Base-by-base conservation (phyloP, 92 coral and sea anemone genomes). In the Virgularia gustaviana region DNA sequence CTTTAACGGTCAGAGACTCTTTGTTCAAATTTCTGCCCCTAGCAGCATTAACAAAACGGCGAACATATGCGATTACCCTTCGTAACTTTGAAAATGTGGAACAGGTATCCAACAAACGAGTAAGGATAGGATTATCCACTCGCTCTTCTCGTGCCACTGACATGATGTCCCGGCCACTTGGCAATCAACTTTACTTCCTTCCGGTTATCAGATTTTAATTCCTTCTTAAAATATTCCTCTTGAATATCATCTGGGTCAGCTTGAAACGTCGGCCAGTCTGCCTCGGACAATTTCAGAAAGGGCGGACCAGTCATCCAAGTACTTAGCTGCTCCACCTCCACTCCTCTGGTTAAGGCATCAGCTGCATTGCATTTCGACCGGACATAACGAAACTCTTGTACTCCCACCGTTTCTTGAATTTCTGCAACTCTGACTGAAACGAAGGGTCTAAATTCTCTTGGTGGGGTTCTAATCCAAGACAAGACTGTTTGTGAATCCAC, bases 301-400 rank as follows among this genome's bases (percentile, higher is more conserved):
- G 71, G 33, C 12, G 77, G 82, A 28, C 68, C 82, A n/a, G 23
- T 16, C 35, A 57, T 8, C 82, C 68, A 78, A 55, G 27, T 23
- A 53, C 22, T 33, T 2, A 78, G 68, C 12, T 53, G 53, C 36
- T 47, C 77, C 0, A 44, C 38, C 23, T 47, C 59, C 23, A 70
- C 64, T 20, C 80, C 83, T 27, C 83, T 51, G 4, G 84, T 83
- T 16, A 83, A 65, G 3, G 78, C 85, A 47, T 87, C 86, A 1
- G 86, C 91, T 25, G 88, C 85, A 52, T 87, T 83, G 20, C 70
- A 52, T 57, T 76, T 83, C 8, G 88, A 83, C 53, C 83, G 74
- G 49, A 78, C 27, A 62, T 77, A 83, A 6, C 61, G 54, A 52
- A 83, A 83, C 42, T 38, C 80, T 34, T 83, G 70, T 33, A 51